Evolutionary conservation across 2,888 invertebrate species (phyloP).

Genomic region (Cyclophora albipunctata): DNA sequence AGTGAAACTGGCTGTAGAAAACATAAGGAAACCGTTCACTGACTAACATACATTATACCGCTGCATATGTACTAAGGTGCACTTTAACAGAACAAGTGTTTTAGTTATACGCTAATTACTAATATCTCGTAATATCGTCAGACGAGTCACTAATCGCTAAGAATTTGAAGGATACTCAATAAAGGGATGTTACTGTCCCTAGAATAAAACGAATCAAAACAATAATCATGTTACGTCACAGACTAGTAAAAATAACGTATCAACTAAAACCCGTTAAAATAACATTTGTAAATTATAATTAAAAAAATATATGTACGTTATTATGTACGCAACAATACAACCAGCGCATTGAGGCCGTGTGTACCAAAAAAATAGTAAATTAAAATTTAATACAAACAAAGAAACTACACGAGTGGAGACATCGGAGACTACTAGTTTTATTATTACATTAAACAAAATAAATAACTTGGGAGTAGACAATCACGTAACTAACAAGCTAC

Average conservation of each 20-base stretch:
- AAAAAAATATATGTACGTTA: conserved; percentile 31
- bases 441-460: conserved; percentile 42
- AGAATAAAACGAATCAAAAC: conserved; percentile 2
- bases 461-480: conserved; percentile 52
- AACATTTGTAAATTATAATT: conserved; percentile 27
- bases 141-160: conserved; percentile 26
- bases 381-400: conserved; percentile 21
- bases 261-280: conserved; percentile 32
- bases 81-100: conserved; percentile 41
- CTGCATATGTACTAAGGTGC: conserved; percentile 42
- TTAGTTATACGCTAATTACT: conserved; percentile 44
- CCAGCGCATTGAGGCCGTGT: conserved; percentile 24
- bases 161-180: no score
- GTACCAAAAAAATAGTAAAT: conserved; percentile 20
- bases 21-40: not conserved
- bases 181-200: no score
- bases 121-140: conserved; percentile 64
- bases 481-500: conserved; percentile 45
- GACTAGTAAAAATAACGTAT: conserved; percentile 51
- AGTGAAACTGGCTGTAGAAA: conserved; percentile 27
- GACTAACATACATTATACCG: conserved; percentile 13
- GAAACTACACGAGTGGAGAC: conserved; percentile 40
- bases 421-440: conserved; percentile 49
- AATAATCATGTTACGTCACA: conserved; percentile 19
- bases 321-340: conserved; percentile 26